These are phyloP conservation scores for Ceratotherium simum DNA, from an alignment of 2,113 vertebrate species.

Conservation along the genomic window DNA sequence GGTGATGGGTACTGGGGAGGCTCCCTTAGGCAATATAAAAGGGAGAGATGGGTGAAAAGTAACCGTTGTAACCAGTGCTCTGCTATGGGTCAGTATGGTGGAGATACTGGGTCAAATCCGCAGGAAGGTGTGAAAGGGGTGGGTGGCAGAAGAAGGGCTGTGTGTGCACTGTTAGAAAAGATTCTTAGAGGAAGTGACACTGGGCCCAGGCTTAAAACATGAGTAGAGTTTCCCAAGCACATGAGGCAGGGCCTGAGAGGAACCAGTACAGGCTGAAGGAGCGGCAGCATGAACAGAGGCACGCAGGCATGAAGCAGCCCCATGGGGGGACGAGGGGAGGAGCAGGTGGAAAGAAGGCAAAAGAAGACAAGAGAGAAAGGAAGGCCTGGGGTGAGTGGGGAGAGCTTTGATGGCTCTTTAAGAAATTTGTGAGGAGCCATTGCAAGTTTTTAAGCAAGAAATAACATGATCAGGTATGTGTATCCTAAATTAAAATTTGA, in stretches of 20 bases:
- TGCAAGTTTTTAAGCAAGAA: constrained; percentile 31
- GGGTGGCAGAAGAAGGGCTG: too few species aligned
- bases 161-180: background rate
- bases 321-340: fast-evolving
- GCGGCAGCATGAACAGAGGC: background rate
- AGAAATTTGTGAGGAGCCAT: background rate
- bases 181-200: constrained; percentile 27
- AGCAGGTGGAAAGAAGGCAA: background rate
- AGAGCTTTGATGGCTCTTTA: background rate
- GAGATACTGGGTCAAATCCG: background rate
- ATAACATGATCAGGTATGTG: background rate
- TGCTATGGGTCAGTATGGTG: background rate
- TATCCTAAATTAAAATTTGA: background rate
- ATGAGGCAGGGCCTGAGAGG: background rate
- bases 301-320: background rate
- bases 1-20: background rate
- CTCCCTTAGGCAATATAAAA: background rate
- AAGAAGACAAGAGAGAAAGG: background rate
- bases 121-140: background rate
- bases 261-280: background rate
- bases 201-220: background rate
- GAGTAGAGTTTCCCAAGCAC: background rate
- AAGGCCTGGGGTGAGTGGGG: background rate
- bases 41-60: background rate
- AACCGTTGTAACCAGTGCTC: background rate